A percentile compares a stretch with the other conserved stretches of the same genome.
phyloP scores from a whole-genome alignment of 2,113 vertebrate species.

The Carassius auratus region DNA sequence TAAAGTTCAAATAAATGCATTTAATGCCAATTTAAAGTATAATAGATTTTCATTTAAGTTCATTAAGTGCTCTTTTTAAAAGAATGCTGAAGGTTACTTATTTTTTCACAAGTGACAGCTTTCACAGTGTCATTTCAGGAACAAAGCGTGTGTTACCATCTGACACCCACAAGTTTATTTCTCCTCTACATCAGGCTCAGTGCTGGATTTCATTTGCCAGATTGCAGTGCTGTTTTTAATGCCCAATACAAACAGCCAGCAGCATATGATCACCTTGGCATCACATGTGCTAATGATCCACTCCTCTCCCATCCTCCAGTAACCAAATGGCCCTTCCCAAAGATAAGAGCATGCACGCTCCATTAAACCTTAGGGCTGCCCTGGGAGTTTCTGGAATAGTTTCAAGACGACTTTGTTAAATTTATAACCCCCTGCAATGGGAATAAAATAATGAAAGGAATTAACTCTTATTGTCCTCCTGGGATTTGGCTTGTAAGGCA shows the following conservation, averaged over 20 bases:
- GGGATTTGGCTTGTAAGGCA: constrained; percentile 46
- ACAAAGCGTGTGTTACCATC: neutral
- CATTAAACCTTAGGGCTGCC: constrained; percentile 60
- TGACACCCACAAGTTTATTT: neutral
- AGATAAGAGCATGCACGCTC: constrained; percentile 64
- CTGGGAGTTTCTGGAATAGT: constrained; percentile 64
- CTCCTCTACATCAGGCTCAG: neutral
- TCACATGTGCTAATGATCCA: constrained; percentile 23
- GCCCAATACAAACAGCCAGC: constrained; percentile 1
- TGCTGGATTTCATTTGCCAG: neutral
- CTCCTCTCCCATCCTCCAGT: constrained; percentile 11
- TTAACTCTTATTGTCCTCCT: constrained; percentile 56
- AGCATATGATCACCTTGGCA: constrained; percentile 18
- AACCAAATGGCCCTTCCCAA: constrained; percentile 43
- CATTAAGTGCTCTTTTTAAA: neutral
- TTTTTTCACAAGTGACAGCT: neutral
- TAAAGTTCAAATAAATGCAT: too few species aligned
- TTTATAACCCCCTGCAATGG: constrained; percentile 63
- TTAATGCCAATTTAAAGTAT: too few species aligned
- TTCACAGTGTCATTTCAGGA: neutral
- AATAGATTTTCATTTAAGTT: too few species aligned
- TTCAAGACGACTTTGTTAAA: constrained; percentile 63
- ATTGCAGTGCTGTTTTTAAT: neutral
- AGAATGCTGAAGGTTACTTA: neutral
- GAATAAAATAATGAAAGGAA: constrained; percentile 66